Base-by-base conservation (phyloP, 2,888 invertebrate species). In the Tinea trinotella region DNA sequence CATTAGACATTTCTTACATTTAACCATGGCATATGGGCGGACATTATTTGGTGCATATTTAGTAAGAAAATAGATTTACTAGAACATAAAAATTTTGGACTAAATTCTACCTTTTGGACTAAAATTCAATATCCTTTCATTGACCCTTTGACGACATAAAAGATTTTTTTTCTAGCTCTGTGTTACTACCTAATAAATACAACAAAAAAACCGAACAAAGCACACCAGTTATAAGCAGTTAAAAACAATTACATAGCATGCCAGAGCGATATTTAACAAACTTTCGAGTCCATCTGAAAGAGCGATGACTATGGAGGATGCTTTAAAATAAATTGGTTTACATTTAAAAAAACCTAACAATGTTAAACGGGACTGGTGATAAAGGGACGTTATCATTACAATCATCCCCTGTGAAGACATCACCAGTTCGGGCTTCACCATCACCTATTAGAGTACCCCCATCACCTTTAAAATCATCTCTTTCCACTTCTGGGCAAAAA, bases 341-440 rank as follows among this genome's bases (percentile, higher is more conserved):
- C 46, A 15, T 5, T n/a, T n/a, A n/a, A n/a, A n/a, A n/a, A n/a
- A n/a, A n/a, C n/a, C n/a, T 12, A 57, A 66, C 58, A 64, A 85
- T 83, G 84, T 59, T 83, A 61, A 85, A 84, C 70, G 84, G 81
- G 35, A 67, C 74, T 19, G 65, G 74, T 3, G 81, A 84, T 36
- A 68, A 76, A 17, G 69, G 75, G 35, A 70, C 69, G 0, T 50
- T 75, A 30, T 74, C 82, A 52, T 65, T 78, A 15, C 80, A 81
- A 58, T 76, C 79, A 0, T 82, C 84, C 0, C 81, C 83, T 7
- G 62, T 64, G 13, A 67, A 66, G 0, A 75, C 80, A 1, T 78
- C 80, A 0, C 79, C 81, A 1, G 78, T 79, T 1, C 63, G 76
- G 52, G 83, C 80, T 0, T 74, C 82, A 0, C 71, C 81, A 0